Percentiles rank a stretch among this genome's conserved stretches.
Conservation (phyloP, 2,113 vertebrate species). For the Salvator merianae region DNA sequence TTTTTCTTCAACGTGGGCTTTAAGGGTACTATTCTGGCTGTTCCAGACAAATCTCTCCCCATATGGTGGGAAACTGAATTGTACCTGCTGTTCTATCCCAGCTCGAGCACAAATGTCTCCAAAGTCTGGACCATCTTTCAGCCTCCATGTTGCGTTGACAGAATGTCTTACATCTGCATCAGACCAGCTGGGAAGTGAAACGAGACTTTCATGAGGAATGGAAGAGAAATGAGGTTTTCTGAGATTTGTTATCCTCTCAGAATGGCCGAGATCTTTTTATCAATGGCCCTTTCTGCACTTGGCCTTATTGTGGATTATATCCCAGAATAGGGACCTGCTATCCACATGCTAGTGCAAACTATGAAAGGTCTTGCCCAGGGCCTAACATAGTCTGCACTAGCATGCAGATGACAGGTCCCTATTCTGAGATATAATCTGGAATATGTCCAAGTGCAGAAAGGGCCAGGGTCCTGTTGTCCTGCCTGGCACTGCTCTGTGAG, state of each 20-base stretch:
- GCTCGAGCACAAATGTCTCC: neutral
- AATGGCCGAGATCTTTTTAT: slow-evolving; percentile 17
- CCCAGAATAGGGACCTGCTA: too few relatives aligned
- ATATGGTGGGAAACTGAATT: neutral
- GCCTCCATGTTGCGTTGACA: slow-evolving; percentile 44
- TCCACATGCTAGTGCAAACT: too few relatives aligned
- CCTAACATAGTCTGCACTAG: too few relatives aligned
- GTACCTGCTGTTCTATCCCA: neutral
- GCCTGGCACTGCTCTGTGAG: too few relatives aligned
- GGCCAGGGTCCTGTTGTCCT: too few relatives aligned
- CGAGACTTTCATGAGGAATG: slow-evolving; percentile 47
- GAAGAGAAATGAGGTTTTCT: slow-evolving; percentile 51
- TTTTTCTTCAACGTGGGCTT: neutral
- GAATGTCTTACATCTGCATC: slow-evolving; percentile 42
- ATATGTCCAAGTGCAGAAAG: too few relatives aligned
- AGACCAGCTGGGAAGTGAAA: slow-evolving; percentile 40
- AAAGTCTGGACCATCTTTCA: slow-evolving; percentile 50
- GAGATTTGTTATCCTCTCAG: fast-evolving
- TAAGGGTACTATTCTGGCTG: neutral
- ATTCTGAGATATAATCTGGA: too few relatives aligned
- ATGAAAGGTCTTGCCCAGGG: too few relatives aligned
- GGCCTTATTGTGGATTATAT: too few relatives aligned
- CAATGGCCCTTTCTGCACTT: neutral
- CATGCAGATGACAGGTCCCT: too few relatives aligned
- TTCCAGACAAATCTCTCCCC: neutral